phyloP scores from a whole-genome alignment of 1,140 invertebrate species.

The Temnothorax curvispinosus region DNA sequence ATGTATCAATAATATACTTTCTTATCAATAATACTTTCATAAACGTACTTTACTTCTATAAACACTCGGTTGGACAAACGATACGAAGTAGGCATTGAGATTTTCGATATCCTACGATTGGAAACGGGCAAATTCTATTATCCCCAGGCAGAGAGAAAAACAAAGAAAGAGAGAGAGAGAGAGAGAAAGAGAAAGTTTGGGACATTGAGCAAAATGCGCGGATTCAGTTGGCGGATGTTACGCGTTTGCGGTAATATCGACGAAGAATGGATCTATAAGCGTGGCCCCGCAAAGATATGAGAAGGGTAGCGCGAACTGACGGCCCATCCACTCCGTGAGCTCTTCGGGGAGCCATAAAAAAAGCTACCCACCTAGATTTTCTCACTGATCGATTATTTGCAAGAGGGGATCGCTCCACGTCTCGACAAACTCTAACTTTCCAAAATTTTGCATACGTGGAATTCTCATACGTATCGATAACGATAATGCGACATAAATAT shows the following conservation, averaged over 20 bases:
- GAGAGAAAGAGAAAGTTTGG: not conserved
- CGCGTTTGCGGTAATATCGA: conserved; percentile 60
- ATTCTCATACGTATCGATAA: not conserved
- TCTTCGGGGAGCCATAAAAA: conserved; percentile 71
- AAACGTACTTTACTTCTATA: conserved; percentile 1
- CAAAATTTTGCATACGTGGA: conserved; percentile 11
- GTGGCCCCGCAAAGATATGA: conserved; percentile 52
- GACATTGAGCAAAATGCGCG: conserved; percentile 33
- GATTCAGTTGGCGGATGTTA: conserved; percentile 44
- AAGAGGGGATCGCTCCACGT: not conserved
- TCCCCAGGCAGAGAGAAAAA: not conserved
- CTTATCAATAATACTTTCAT: not conserved
- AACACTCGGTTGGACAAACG: not conserved
- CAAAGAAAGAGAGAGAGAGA: too few species aligned
- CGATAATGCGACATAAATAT: not conserved
- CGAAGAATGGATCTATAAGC: conserved; percentile 54
- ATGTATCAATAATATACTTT: not conserved
- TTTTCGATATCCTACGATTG: not conserved
- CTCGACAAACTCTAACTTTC: conserved; percentile 34
- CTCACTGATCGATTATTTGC: conserved; percentile 65
- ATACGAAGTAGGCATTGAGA: conserved; percentile 15
- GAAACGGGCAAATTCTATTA: conserved; percentile 45
- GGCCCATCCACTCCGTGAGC: conserved; percentile 53
- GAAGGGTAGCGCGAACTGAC: conserved; percentile 55
- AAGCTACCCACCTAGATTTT: conserved; percentile 68